phyloP scores from a whole-genome alignment of 1,140 invertebrate species.

The Phortica variegata region DNA sequence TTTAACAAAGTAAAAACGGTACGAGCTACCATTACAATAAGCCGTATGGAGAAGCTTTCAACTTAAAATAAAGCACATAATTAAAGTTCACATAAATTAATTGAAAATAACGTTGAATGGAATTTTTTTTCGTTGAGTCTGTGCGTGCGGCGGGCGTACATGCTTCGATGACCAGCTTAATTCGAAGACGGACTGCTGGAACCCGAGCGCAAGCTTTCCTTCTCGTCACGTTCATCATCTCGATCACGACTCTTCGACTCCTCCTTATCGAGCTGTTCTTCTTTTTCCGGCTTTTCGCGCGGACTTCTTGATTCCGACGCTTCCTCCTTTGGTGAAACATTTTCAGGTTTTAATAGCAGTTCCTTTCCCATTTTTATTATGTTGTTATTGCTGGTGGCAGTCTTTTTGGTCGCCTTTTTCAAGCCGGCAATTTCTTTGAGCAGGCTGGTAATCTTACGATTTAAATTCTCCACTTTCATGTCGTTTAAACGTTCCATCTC shows the following conservation, averaged over 20 bases:
- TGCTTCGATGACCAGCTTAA: constrained; percentile 17
- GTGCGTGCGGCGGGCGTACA: constrained; percentile 2
- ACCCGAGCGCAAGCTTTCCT: constrained; percentile 35
- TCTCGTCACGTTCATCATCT: constrained; percentile 34
- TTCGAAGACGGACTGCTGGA: constrained; percentile 43
- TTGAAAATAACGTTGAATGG: neutral
- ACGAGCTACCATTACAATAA: constrained; percentile 20
- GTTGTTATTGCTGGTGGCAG: constrained; percentile 1
- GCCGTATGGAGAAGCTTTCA: no score
- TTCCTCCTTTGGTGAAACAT: constrained; percentile 49
- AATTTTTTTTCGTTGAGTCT: constrained; percentile 2
- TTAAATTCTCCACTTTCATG: constrained; percentile 75
- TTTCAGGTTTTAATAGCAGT: constrained; percentile 58
- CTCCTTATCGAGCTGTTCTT: constrained; percentile 39
- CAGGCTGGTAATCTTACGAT: constrained; percentile 73
- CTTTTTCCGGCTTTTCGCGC: constrained; percentile 11
- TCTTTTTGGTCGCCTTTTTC: constrained; percentile 74
- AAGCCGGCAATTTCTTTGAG: constrained; percentile 83
- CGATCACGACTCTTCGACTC: constrained; percentile 44
- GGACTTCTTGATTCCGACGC: constrained; percentile 20
- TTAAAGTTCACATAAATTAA: no score
- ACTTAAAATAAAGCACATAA: no score
- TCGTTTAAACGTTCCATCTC: constrained; percentile 78
- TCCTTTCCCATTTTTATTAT: constrained; percentile 42
- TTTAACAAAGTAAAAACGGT: constrained; percentile 26